Base-by-base conservation (phyloP, 2,888 invertebrate genomes). In the Sphaerophoria rueppellii region DNA sequence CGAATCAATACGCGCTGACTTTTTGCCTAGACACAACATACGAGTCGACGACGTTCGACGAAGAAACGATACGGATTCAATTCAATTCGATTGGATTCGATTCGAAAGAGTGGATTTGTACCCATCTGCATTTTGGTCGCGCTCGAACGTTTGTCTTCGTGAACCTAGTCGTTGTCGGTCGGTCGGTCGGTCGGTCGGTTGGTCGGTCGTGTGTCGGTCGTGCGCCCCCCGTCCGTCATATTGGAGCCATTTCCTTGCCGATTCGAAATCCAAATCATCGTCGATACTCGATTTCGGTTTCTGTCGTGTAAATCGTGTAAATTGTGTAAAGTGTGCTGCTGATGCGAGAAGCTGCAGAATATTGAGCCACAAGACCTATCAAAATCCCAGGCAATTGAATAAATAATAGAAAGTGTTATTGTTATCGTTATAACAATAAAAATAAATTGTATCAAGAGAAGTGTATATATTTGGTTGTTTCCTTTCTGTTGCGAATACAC, bases 371-470 rank as follows among this genome's bases (percentile, higher is more conserved):
- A 77, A 81, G 81, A 81, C 81, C 80, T 76, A 70, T 77, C 72
- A 85, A 76, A 81, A 85, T 85, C 85, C 76, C 85, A 70, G 85
- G 76, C 85, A 85, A 85, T 85, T 81, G 85, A 85, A 85, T 85
- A 85, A 85, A 85, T 85, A 85, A 85, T 58, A 85, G 81, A 85
- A 85, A 85, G 85, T 85, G 85, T 85, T 81, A 85, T 81, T 85
- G 85, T 85, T 81, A 85, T 81, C 54, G 85, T 85, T 81, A 85
- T 85, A 85, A 85, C 77, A 85, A 81, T 85, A 85, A 85, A 85
- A 85, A 76, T 81, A 85, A 85, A 85, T 81, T 85, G 70, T 80
- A 83, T 83, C 75, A 69, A 80, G 75, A 83, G 83, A 43, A 74
- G 83, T 69, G 16, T 72, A 72, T 76, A 16, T 24, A 40, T 58